These are phyloP conservation scores for Alloscopus bannaensis DNA, from an alignment of 2,888 invertebrate genomes.

Conservation along the genomic window DNA sequence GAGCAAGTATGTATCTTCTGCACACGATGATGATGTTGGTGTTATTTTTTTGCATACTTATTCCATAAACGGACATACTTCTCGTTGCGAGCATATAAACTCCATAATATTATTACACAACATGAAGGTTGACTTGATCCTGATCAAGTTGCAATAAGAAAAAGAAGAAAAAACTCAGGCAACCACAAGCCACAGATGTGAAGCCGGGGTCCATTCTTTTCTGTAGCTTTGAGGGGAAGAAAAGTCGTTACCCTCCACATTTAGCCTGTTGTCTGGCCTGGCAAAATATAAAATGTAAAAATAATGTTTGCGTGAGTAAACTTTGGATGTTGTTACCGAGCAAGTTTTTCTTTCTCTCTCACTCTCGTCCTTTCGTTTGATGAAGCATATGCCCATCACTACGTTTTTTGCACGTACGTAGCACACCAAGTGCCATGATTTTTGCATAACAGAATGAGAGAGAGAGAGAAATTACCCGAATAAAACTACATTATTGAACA, in stretches of 20 bases:
- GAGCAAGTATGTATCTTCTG: constrained; percentile 2
- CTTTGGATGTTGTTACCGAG: constrained; percentile 46
- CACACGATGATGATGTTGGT: constrained; percentile 4
- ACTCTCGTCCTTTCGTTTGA: constrained; percentile 22
- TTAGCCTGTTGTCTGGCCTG: constrained; percentile 41
- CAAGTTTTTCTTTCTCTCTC: constrained; percentile 42
- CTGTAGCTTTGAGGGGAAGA: constrained; percentile 40
- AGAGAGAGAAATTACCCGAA: constrained; percentile 15
- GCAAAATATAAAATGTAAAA: constrained; percentile 38
- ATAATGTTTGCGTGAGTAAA: constrained; percentile 58
- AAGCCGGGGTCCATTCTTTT: constrained; percentile 25
- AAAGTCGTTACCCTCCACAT: constrained; percentile 63
- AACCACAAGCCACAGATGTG: constrained; percentile 51
- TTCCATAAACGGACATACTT: constrained; percentile 57
- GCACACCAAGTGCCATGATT: neutral
- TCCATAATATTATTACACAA: constrained; percentile 25
- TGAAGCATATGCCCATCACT: constrained; percentile 13
- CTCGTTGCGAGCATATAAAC: constrained; percentile 23
- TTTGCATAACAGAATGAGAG: neutral
- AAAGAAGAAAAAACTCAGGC: too few species aligned
- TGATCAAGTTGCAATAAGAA: constrained; percentile 42
- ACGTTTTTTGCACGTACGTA: constrained; percentile 15
- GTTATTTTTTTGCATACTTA: constrained; percentile 59
- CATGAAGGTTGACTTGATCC: constrained; percentile 32
- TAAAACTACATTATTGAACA: constrained; percentile 27